Evolutionary conservation across 2,797 vertebrate species (phyloP), one percentile per base, ranked within the genome.

Genomic region (Phrynocephalus vlangalii): DNA sequence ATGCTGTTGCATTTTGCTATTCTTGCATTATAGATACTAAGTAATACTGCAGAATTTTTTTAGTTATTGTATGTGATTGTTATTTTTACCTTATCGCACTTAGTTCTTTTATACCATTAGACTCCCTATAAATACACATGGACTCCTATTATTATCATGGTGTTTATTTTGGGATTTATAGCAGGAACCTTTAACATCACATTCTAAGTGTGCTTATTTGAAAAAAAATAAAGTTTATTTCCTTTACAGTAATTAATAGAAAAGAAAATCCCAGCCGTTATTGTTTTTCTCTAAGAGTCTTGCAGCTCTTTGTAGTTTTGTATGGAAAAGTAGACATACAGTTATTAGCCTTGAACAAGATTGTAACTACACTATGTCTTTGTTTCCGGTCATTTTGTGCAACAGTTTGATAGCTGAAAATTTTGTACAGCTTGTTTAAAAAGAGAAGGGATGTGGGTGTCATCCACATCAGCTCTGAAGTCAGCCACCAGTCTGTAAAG

Each of bases 121-220:
- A 68, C 84, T 66, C 88, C 89, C 92, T 94, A 92, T 92, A 95
- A 94, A 94, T 92, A 90, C 91, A 56, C 52, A 90, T 91, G 89
- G 88, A 92, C 91, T 94, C 94, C 92, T 87, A 95, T 86, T 83
- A 90, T 88, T 86, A 50, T 22, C 76, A 89, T 91, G 91, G 70
- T 89, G 88, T 91, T 95, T 94, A 60, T 92, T 26, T 60, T 63
- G 44, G 38, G 91, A 92, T 95, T 94, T 95, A 91, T 94, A 85
- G 85, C 82, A 67, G 89, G 87, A 95, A 85, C 52, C 94, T 95
- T 95, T 85, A 30, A 78, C 44, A 95, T 93, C 92, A 81, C 50
- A 86, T 94, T 94, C 87, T 87, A 95, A 88, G 60, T 90, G 86
- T 84, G 70, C 90, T n/a, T 44, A 70, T 92, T 92, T 90, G 6